Base-by-base conservation (phyloP, 2,113 vertebrate genomes). In the Poeciliopsis occidentalis region DNA sequence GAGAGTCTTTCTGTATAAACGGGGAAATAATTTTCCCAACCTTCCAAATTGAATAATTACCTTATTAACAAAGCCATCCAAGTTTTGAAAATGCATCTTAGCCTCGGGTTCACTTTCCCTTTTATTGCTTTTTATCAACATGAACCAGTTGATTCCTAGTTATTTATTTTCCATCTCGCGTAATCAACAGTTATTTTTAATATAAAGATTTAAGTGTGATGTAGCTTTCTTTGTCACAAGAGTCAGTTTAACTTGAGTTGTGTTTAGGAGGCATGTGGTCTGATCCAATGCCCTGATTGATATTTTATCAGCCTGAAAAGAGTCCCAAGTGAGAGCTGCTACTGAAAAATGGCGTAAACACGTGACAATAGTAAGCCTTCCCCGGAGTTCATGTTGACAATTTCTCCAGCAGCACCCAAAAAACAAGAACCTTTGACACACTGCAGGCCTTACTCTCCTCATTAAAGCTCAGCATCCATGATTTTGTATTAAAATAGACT, bases 1-100 rank as follows among this genome's bases (percentile, higher is more conserved):
- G 80, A 74, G 71, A 75, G 72, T 79, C 80, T 60, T 72, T 77
- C 62, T 76, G 74, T 71, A 66, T 80, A 81, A 87, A 89, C 89
- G 82, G 84, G 78, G 82, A 84, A 89, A 89, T 90, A 4, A 75
- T 89, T 92, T 91, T 87, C 79, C 85, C 84, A 83, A 78, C 60
- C 83, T 77, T 85, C 82, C 73, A 77, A 78, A 57, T 81, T 83
- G 82, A 80, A 89, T 93, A 88, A 93, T 92, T 78, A 81, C 67
- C 74, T 87, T 83, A 86, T 93, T 89, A 92, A 91, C 88, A 69
- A 81, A 79, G 74, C 32, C 73, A 62, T 80, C 84, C 67, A 54
- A 69, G 78, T 87, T 82, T 78, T 82, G 85, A 85, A 76, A 68
- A 65, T 83, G 71, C 73, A 32, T 73, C 84, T 85, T 75, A 67